Base-by-base conservation (phyloP, 2,797 vertebrate species). In the Eleutherodactylus coqui region DNA sequence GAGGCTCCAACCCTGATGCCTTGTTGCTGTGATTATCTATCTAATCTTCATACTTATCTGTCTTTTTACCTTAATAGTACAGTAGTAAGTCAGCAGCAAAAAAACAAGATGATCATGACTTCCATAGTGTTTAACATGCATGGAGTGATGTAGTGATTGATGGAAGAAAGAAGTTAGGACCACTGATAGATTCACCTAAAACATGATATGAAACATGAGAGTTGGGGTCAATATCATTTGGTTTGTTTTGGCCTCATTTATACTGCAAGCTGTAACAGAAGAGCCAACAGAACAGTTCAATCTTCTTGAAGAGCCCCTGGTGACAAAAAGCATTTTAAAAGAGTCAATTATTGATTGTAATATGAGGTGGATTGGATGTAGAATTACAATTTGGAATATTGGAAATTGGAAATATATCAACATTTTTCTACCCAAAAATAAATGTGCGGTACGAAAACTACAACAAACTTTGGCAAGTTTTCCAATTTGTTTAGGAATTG, bases 191-290 rank as follows among this genome's bases (percentile, higher is more conserved):
- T 81, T 49, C 55, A 69, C 32, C 43, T 69, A 82, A 86, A 81
- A 53, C 29, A 62, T 81, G 58, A 51, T 77, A 69, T 86, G 85
- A 76, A 86, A 86, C 79, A 43, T 49, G 85, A 86, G 85, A 76
- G 21, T 7, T 11, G 10, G 29, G 85, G 85, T 86, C 85, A 86
- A 86, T 77, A 73, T 82, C 70, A 62, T 86, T 86, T 76, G 49
- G 73, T 32, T 82, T 86, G 79, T 82, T 82, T 79, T 60, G 49
- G 77, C 62, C 69, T 86, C 72, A 13, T 60, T 81, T 41, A 75
- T 67, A 55, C 13, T 27, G 32, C 45, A 75, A 67, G 55, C 49
- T 51, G 41, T 27, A 75, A 32, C 60, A 64, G n/a, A 73, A 69
- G 55, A 9, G 53, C 67, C 34, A 43, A 13, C 80, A 82, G 49